Evolutionary conservation across 2,797 vertebrate genomes (phyloP).

Genomic region (Anolis apletophallus): DNA sequence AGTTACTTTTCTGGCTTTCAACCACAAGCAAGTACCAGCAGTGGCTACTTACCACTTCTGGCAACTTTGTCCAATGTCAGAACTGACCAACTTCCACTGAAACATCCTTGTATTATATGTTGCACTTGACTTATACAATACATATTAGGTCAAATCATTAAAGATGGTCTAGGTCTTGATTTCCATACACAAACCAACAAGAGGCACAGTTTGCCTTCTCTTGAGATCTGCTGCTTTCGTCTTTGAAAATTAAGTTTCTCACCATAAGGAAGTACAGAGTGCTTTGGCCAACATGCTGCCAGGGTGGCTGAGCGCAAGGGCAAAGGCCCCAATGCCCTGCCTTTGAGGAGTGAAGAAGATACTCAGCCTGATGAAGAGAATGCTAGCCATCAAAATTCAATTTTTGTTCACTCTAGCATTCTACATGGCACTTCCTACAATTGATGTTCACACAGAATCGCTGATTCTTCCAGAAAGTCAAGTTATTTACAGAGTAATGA

Average conservation of each 20-base stretch:
- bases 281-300: neutral
- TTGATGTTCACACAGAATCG: neutral
- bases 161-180: too few species aligned
- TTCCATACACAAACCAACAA: neutral
- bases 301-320: neutral
- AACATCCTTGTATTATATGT: neutral
- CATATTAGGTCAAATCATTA: too few species aligned
- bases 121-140: neutral
- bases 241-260: neutral
- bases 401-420: neutral
- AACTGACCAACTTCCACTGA: neutral
- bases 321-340: neutral
- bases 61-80: neutral
- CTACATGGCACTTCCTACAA: neutral
- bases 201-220: neutral
- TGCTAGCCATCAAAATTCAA: neutral
- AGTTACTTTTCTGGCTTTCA: too few species aligned
- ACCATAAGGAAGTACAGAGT: neutral
- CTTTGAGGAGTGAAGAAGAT: neutral
- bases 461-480: neutral
- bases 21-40: too few species aligned
- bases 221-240: neutral
- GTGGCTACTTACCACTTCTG: neutral
- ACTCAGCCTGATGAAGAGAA: neutral
- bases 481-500: neutral